A percentile compares a stretch with the other conserved stretches of the same genome.
Conservation (phyloP, 2,113 vertebrate species). For the Puma concolor region DNA sequence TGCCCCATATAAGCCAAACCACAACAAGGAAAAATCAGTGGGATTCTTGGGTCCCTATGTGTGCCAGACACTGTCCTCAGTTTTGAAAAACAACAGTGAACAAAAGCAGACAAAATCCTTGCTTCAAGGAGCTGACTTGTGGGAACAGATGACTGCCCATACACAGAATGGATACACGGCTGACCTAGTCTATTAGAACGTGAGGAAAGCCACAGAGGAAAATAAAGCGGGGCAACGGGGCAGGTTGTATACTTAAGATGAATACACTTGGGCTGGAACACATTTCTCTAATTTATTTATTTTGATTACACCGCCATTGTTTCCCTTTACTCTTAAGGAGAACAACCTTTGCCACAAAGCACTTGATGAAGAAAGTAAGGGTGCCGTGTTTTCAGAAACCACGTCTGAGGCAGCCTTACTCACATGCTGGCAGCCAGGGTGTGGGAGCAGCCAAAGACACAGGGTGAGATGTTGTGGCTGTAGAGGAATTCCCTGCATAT, state of each 20-base stretch:
- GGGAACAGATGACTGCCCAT: neutral
- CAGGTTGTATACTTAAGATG: neutral
- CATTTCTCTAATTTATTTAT: neutral
- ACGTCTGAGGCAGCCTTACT: rapidly evolving
- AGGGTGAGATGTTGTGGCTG: neutral
- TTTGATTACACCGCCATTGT: neutral
- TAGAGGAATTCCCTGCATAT: neutral
- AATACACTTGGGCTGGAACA: neutral
- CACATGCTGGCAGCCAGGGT: neutral
- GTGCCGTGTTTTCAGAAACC: rapidly evolving
- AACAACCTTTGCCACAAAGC: neutral
- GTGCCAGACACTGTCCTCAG: too few species aligned
- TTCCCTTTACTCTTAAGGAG: neutral
- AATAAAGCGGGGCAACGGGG: neutral
- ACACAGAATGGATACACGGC: neutral
- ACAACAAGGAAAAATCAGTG: rapidly evolving
- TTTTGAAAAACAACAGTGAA: neutral
- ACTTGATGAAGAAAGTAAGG: neutral
- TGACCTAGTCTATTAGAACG: rapidly evolving
- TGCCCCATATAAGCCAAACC: neutral
- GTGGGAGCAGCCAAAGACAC: rapidly evolving
- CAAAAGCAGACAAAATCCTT: neutral
- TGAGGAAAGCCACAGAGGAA: neutral
- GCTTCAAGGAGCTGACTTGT: too few species aligned
- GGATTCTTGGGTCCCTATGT: too few species aligned